Evolutionary conservation across 2,797 vertebrate species (phyloP).

Genomic region (Emys orbicularis): DNA sequence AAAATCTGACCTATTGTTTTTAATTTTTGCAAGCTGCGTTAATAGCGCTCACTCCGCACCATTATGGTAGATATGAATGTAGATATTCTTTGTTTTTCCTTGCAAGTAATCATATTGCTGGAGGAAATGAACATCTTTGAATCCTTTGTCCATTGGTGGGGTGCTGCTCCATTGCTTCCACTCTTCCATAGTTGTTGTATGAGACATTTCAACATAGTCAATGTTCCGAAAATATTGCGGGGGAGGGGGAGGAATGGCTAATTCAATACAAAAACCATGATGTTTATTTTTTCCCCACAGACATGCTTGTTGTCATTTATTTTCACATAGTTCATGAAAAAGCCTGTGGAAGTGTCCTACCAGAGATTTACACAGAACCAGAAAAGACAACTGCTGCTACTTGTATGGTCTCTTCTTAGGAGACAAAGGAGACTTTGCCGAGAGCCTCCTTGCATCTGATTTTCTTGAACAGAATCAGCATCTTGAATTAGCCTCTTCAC

Average conservation of each 20-base stretch:
- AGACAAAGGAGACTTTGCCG: background rate
- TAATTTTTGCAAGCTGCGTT: background rate
- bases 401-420: background rate
- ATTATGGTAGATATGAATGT: background rate
- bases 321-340: background rate
- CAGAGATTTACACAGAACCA: background rate
- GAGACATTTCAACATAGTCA: background rate
- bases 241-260: background rate
- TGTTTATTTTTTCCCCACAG: slow-evolving; percentile 26
- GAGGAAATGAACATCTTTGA: slow-evolving; percentile 21
- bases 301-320: background rate
- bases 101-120: background rate
- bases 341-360: background rate
- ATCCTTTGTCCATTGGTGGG: background rate
- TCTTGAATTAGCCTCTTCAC: background rate
- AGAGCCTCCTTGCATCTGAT: background rate
- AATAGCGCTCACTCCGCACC: background rate
- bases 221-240: slow-evolving; percentile 16
- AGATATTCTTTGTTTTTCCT: background rate
- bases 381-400: background rate
- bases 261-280: background rate
- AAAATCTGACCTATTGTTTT: slow-evolving; percentile 6
- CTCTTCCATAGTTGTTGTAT: slow-evolving; percentile 19
- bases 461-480: background rate
- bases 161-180: slow-evolving; percentile 25